Evolutionary conservation across 2,113 vertebrate species (phyloP).

Genomic region (Alouatta palliata): DNA sequence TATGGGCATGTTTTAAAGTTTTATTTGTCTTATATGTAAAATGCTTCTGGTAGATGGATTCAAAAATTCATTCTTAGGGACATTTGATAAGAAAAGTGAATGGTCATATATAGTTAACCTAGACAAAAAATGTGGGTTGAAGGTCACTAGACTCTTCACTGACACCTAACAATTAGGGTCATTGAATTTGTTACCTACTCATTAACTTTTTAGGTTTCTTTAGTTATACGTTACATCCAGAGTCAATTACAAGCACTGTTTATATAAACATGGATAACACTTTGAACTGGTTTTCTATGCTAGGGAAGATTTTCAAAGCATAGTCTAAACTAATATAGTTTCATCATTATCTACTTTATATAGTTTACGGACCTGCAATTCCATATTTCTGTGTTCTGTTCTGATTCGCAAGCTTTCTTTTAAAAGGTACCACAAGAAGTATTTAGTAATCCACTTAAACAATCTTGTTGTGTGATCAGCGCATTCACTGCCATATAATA

Average conservation of each 20-base stretch:
- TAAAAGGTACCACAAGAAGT: background rate
- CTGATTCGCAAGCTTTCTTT: background rate
- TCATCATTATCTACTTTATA: background rate
- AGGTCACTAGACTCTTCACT: background rate
- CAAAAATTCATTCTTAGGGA: slow-evolving; percentile 24
- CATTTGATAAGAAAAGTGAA: background rate
- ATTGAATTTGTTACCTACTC: background rate
- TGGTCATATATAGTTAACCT: background rate
- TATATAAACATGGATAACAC: background rate
- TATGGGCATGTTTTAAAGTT: background rate
- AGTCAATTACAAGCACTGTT: background rate
- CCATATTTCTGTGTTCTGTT: background rate
- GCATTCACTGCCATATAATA: background rate
- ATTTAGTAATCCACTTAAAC: background rate
- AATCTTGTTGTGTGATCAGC: background rate
- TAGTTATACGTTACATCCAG: background rate
- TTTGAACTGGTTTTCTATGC: background rate
- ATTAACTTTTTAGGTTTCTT: background rate
- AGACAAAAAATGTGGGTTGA: slow-evolving; percentile 26
- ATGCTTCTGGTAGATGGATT: background rate
- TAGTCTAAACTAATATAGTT: background rate
- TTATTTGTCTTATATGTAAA: background rate
- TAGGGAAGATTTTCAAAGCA: background rate
- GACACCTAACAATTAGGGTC: background rate
- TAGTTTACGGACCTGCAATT: background rate